phyloP scores from a whole-genome alignment of 2,797 vertebrate genomes.

The Acipenser ruthenus region DNA sequence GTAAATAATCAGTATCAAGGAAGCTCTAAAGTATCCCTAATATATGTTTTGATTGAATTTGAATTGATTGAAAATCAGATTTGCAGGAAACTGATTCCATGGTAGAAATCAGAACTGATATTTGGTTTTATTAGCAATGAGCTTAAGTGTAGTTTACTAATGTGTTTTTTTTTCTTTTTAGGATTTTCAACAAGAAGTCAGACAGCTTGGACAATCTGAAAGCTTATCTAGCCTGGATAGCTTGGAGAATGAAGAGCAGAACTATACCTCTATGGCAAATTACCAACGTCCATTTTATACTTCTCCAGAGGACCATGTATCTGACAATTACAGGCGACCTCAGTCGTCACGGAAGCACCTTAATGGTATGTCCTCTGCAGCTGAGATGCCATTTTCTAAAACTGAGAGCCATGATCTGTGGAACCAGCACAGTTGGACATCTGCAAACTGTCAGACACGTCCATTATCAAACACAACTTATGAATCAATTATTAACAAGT shows the following conservation, averaged over 20 bases:
- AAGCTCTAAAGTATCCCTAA: too few relatives aligned
- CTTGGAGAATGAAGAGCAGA: slow-evolving; percentile 66
- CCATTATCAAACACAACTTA: slow-evolving; percentile 19
- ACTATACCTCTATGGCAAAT: slow-evolving; percentile 35
- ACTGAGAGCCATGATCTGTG: slow-evolving; percentile 29
- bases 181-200: slow-evolving; percentile 62
- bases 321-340: slow-evolving; percentile 33
- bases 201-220: slow-evolving; percentile 59
- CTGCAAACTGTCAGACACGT: slow-evolving; percentile 17
- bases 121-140: too few relatives aligned
- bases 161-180: slow-evolving; percentile 46
- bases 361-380: slow-evolving; percentile 28
- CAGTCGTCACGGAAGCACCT: slow-evolving; percentile 32
- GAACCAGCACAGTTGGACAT: slow-evolving; percentile 20
- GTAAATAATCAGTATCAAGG: too few relatives aligned
- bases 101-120: too few relatives aligned
- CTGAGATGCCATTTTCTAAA: slow-evolving; percentile 38
- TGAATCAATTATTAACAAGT: slow-evolving; percentile 14
- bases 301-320: slow-evolving; percentile 32
- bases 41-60: too few relatives aligned
- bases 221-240: slow-evolving; percentile 81
- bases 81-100: too few relatives aligned
- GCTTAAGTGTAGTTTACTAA: not conserved
- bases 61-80: too few relatives aligned
- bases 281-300: slow-evolving; percentile 36